Conservation (phyloP, 2,113 vertebrate genomes). For the Apteryx owenii region DNA sequence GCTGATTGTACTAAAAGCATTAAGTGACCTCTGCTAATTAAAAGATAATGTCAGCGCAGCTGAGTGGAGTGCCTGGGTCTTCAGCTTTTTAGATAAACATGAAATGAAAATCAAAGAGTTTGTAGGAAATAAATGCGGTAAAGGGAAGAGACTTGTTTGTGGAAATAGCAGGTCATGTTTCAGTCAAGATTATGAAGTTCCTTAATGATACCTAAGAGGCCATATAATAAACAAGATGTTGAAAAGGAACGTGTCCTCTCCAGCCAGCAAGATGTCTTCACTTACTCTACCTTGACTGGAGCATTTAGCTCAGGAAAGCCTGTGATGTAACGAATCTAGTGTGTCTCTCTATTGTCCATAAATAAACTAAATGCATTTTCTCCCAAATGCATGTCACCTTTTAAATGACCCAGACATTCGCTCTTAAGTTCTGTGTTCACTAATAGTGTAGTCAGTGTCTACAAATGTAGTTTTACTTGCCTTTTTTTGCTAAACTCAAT, state of each 20-base stretch:
- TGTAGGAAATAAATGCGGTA: conserved; percentile 65
- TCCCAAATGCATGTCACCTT: background rate
- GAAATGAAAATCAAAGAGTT: conserved; percentile 60
- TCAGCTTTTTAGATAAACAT: conserved; percentile 66
- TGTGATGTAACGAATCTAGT: background rate
- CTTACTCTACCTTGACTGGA: background rate
- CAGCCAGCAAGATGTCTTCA: background rate
- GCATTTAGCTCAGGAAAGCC: background rate
- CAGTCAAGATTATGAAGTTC: background rate
- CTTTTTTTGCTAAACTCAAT: background rate
- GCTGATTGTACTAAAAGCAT: conserved; percentile 69
- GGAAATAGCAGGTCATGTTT: background rate
- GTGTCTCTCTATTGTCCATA: background rate
- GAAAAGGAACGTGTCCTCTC: background rate
- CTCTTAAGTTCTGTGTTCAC: background rate
- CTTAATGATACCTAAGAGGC: background rate
- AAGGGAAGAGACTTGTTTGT: conserved; percentile 40
- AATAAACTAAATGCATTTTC: conserved; percentile 20
- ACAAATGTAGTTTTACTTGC: conserved; percentile 13
- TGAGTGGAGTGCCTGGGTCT: conserved; percentile 62
- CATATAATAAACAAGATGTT: background rate
- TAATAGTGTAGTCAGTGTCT: conserved; percentile 44
- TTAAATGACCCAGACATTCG: conserved; percentile 5
- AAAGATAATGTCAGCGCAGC: conserved; percentile 73
- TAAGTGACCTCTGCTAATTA: conserved; percentile 77